Base-by-base conservation (phyloP, 37 sponge, comb jelly and placozoan species). In the Cladorhizidae sp. region DNA sequence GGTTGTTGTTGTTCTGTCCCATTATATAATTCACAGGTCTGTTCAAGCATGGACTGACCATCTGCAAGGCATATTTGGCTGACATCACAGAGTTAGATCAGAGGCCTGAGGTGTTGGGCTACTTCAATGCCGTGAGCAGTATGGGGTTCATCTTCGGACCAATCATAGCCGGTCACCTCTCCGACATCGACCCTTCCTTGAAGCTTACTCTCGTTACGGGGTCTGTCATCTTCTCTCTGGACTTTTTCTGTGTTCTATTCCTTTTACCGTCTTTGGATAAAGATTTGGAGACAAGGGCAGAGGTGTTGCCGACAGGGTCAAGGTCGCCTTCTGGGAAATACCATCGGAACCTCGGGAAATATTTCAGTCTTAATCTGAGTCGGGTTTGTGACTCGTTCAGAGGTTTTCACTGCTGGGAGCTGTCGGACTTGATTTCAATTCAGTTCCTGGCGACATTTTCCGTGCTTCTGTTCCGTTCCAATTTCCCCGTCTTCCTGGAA, bases 61-160 rank as follows among this genome's bases (percentile, higher is more conserved):
- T 79, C 32, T 26, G 81, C 42, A 87, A 83, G 42, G 90, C 83
- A 25, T 89, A 75, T 57, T 59, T 93, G 20, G 39, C 88, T 12
- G 94, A 93, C 63, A 79, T 87, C 45, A 72, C 88, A 11, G 26
- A 20, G 0, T 32, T 38, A 5, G 28, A 64, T 22, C 83, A 93
- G 18, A 62, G 76, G 32, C 76, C 78, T 25, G 63, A 74, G 15
- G 65, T 81, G 0, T 54, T 89, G 12, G 91, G 93, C 15, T 18
- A 55, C 40, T 92, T 84, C 73, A 87, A 83, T 29, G 76, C 85
- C 21, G 25, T 78, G 51, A 80, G 88, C 32, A 87, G 78, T 62
- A 71, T 81, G 3, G 93, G 93, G 0, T 92, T 92, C 81, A 92
- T 92, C 7, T 76, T 87, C 28, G 93, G 93, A 0, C 93, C 93